Percentiles rank a stretch among this genome's conserved stretches.
Conservation (phyloP, 2,113 vertebrate genomes). For the Elephantulus edwardii region DNA sequence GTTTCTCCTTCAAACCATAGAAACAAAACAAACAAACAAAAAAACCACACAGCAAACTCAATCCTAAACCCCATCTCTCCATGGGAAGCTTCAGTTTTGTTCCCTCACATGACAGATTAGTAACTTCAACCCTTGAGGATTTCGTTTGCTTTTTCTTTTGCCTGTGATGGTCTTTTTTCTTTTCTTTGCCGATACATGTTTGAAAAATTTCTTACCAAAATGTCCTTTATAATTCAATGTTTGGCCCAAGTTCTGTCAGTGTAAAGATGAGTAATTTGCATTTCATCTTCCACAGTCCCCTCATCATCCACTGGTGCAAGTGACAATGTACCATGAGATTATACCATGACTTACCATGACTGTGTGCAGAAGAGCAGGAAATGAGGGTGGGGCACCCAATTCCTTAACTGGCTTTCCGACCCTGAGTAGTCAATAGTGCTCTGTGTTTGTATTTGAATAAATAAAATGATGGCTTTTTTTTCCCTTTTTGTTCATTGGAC, state of each 20-base stretch:
- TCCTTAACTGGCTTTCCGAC: background rate
- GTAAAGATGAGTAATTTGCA: background rate
- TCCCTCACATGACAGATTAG: background rate
- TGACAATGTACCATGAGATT: background rate
- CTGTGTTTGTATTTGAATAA: background rate
- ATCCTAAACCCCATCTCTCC: background rate
- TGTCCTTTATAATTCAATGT: background rate
- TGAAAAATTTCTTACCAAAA: background rate
- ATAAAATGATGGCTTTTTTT: background rate
- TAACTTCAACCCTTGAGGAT: background rate
- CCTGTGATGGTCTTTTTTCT: background rate
- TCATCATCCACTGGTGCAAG: background rate
- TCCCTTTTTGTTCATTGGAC: fast-evolving
- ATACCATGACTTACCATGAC: fast-evolving
- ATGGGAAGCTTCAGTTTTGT: background rate
- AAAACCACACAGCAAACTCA: too few species aligned
- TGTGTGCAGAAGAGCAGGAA: background rate
- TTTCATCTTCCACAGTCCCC: background rate
- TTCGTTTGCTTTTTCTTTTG: background rate
- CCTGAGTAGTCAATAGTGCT: background rate
- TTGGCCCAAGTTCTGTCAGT: background rate
- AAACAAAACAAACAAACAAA: too few species aligned
- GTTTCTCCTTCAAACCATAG: background rate
- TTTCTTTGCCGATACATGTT: background rate
- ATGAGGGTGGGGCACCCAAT: background rate